Conservation (phyloP, 2,797 vertebrate genomes). For the Cryptoprocta ferox region DNA sequence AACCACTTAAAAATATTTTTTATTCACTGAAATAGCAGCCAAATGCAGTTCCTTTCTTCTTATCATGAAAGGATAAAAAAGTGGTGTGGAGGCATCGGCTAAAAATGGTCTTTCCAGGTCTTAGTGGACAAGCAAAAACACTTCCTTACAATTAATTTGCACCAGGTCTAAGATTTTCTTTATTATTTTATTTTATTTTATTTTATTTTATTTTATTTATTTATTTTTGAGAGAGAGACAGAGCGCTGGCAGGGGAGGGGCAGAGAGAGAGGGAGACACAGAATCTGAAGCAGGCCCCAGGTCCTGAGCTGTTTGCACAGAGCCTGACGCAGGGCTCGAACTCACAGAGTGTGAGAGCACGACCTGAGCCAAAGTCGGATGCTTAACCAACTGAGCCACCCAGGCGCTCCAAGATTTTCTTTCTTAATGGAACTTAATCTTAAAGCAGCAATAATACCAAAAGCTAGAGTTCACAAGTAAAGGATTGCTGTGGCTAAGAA, state of each 20-base stretch:
- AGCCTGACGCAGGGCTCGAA: no score
- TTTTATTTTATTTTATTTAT: no score
- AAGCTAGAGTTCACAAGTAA: not conserved
- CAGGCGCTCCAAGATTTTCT: not conserved
- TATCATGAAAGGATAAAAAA: not conserved
- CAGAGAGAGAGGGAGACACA: no score
- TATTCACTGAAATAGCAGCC: slow-evolving; percentile 46
- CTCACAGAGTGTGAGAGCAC: no score
- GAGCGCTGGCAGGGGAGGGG: no score
- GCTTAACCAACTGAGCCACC: no score
- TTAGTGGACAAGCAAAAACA: not conserved
- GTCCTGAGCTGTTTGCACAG: no score
- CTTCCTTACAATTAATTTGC: slow-evolving; percentile 20
- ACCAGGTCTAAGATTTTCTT: not conserved
- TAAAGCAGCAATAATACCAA: not conserved
- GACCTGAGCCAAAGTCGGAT: no score
- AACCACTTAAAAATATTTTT: slow-evolving; percentile 42
- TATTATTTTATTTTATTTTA: not conserved
- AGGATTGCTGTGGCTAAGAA: not conserved
- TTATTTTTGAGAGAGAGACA: no score
- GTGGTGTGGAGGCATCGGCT: not conserved
- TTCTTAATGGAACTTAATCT: slow-evolving; percentile 30
- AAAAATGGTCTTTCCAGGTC: not conserved
- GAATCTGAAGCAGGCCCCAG: no score
- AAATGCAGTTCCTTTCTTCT: not conserved